Evolutionary conservation across 2,888 invertebrate species (phyloP).

Genomic region (Automeris io): DNA sequence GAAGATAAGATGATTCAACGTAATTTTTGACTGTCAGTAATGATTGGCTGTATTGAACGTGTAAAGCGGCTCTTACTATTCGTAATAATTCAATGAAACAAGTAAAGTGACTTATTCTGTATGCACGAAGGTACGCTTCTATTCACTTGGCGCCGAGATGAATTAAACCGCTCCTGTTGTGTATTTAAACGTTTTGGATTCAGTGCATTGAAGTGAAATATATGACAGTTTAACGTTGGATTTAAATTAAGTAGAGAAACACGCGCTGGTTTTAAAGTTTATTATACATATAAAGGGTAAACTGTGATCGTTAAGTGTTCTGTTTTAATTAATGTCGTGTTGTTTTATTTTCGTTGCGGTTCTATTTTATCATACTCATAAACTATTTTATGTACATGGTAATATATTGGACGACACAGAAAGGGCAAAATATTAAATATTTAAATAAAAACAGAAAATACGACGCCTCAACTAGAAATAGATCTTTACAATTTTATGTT

Average conservation of each 20-base stretch:
- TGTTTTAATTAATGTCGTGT: too few species aligned
- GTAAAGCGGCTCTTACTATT: background rate
- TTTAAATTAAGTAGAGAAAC: conserved; percentile 1
- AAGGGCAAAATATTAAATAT: too few species aligned
- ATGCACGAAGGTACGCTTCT: background rate
- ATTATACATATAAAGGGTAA: background rate
- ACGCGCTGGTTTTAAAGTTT: background rate
- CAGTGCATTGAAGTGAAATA: conserved; percentile 1
- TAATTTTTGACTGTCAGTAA: too few species aligned
- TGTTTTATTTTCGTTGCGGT: too few species aligned
- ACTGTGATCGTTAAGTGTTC: background rate
- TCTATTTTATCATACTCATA: too few species aligned
- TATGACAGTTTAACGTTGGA: conserved; percentile 1
- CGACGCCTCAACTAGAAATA: too few species aligned
- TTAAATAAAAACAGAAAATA: too few species aligned
- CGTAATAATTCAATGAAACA: background rate
- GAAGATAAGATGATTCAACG: too few species aligned
- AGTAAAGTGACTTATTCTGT: background rate
- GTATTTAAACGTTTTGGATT: conserved; percentile 2
- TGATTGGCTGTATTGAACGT: too few species aligned
- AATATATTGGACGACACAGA: too few species aligned
- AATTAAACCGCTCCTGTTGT: background rate
- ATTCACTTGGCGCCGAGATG: conserved; percentile 1
- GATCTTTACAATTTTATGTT: too few species aligned
- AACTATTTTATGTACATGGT: too few species aligned